Base-by-base conservation (phyloP, 2,113 vertebrate species). In the Brevimyrus niger region DNA sequence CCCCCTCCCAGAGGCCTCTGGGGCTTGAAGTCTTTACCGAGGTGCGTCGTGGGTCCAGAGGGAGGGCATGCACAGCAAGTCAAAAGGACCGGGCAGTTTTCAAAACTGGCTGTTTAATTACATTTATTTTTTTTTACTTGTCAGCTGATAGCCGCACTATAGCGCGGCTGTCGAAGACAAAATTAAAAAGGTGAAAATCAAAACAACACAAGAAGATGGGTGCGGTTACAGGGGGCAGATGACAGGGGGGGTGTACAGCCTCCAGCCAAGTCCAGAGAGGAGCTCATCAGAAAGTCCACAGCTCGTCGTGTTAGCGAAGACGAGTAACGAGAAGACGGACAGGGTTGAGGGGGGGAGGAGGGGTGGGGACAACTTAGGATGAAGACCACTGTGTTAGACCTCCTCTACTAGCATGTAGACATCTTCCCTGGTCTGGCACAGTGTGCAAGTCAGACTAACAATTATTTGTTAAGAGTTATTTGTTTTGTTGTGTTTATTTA, bases 101-200 rank as follows among this genome's bases (percentile, higher is more conserved):
- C 93, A 96, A 96, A 97, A 97, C 96, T 97, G 96, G 96, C 96
- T 97, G 96, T 96, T 97, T 97, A 96, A 93, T 55, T 61, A 35
- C 47, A 84, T 69, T 86, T 48, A 19, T n/a, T 35, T 15, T 84
- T 48, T n/a, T 87, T 47, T 19, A 76, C 50, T 55, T 58, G 88
- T 51, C 19, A 38, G n/a, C 10, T 89, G 88, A 89, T 83, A 89
- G 88, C 80, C 88, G 46, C 42, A 87, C n/a, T n/a, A 31, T 87
- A 90, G 15, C 6, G 61, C 5, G 23, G 27, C 89, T 89, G 61
- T 89, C 51, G 27, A 82, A 89, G 46, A 17, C 44, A 89, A 51
- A 51, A 51, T 73, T 17, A 31, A 85, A 89, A 89, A 51, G 10
- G 6, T 65, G 61, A 89, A 58, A 17, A 83, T 38, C 47, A 51